phyloP scores from a whole-genome alignment of 2,888 invertebrate species.

The Onthophagus sagittarius region DNA sequence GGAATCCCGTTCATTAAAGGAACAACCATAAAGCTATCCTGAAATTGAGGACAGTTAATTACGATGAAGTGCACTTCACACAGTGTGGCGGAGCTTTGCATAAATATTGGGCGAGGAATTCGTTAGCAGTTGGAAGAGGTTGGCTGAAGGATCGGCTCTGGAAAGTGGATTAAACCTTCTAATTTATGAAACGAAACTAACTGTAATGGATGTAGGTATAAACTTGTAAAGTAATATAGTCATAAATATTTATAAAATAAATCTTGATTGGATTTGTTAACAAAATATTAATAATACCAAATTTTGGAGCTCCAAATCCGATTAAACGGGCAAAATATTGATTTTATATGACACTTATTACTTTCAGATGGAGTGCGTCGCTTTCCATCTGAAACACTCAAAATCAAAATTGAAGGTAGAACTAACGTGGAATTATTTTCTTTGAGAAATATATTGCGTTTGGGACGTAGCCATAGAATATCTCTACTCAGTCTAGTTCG shows the following conservation, averaged over 20 bases:
- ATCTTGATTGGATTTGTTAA: no score
- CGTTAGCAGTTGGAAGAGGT: not conserved
- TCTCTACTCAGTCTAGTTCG: no score
- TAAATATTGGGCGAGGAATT: not conserved
- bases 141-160: not conserved
- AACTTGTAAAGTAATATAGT: not conserved
- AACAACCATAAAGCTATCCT: not conserved
- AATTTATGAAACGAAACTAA: not conserved
- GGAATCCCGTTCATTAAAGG: not conserved
- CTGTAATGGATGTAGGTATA: not conserved
- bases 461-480: no score
- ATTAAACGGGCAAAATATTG: no score
- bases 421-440: no score
- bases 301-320: no score
- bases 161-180: not conserved
- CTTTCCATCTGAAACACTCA: no score
- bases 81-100: not conserved
- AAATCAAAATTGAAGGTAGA: no score
- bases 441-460: no score
- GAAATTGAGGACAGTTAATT: not conserved
- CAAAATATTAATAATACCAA: no score
- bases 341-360: no score
- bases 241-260: not conserved
- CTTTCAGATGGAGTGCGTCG: no score
- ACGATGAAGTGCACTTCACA: not conserved